phyloP scores from a whole-genome alignment of 2,113 vertebrate species.

The Phoenicopterus ruber region DNA sequence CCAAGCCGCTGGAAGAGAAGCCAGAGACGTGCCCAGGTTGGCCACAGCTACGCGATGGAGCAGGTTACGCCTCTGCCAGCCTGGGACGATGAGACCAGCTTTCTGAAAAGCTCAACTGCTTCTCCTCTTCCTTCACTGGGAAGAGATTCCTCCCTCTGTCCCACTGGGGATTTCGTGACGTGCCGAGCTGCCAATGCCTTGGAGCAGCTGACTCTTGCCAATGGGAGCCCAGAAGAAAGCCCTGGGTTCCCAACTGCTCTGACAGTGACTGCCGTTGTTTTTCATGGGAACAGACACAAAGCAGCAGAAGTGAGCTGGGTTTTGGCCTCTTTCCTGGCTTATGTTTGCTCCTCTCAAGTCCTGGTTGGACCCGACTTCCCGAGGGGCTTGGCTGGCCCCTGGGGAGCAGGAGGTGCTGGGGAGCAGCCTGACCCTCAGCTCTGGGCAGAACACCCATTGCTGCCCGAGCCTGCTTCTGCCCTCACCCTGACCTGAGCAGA shows the following conservation, averaged over 20 bases:
- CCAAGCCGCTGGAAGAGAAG: not conserved
- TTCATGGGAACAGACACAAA: slow-evolving; percentile 41
- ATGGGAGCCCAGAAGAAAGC: not conserved
- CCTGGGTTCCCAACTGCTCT: not conserved
- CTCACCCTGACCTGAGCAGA: not conserved
- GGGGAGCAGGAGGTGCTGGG: not conserved
- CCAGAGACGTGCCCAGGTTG: not conserved
- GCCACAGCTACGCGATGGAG: not conserved
- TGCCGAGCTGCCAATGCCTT: not conserved
- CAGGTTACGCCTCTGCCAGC: not conserved
- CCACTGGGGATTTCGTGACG: not conserved
- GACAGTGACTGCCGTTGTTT: slow-evolving; percentile 20
- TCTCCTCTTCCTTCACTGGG: not conserved
- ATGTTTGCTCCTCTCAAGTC: not conserved
- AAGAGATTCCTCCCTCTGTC: not conserved
- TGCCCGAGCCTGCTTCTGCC: not conserved
- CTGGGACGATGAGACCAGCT: not conserved
- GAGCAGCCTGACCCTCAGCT: not conserved
- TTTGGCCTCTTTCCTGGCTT: slow-evolving; percentile 28
- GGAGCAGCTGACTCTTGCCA: not conserved
- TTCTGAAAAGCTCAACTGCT: not conserved
- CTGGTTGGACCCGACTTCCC: not conserved
- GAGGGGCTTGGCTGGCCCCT: not conserved
- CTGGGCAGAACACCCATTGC: not conserved
- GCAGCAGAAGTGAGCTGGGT: not conserved